Percentiles rank a stretch among this genome's conserved stretches.
phyloP scores from a whole-genome alignment of 2,888 invertebrate species.

The Hermaeophaga mercurialis region DNA sequence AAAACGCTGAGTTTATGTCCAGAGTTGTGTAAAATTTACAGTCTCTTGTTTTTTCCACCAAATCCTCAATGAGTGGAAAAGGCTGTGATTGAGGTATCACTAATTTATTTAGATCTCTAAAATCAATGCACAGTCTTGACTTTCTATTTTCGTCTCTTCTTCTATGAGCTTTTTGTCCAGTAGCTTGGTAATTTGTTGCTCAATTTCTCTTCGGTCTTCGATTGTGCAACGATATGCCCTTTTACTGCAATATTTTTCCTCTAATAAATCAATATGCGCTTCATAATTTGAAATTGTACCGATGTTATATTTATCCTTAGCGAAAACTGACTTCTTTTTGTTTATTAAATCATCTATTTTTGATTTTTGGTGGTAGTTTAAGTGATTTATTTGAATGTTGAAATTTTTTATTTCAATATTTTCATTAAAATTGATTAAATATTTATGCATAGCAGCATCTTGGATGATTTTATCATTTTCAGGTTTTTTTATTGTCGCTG shows the following conservation, averaged over 20 bases:
- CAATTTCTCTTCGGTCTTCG: not conserved
- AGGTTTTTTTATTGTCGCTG: not conserved
- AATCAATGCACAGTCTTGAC: no score
- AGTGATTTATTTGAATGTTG: slow-evolving; percentile 23
- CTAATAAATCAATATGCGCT: slow-evolving; percentile 29
- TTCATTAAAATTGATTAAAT: not conserved
- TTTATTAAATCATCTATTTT: slow-evolving; percentile 29
- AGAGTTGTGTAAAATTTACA: no score
- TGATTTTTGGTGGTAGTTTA: slow-evolving; percentile 16
- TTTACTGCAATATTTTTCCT: slow-evolving; percentile 21
- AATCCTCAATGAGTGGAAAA: slow-evolving; percentile 1
- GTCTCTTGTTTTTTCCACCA: slow-evolving; percentile 17
- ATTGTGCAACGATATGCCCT: slow-evolving; percentile 7
- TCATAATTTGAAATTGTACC: slow-evolving; percentile 31
- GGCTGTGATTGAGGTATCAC: no score
- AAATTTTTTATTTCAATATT: not conserved
- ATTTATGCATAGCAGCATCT: no score
- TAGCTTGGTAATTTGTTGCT: not conserved
- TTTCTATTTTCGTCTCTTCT: not conserved
- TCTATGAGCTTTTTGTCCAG: not conserved
- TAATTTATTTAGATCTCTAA: no score
- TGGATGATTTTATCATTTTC: not conserved
- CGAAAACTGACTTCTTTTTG: slow-evolving; percentile 30
- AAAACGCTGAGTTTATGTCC: slow-evolving; percentile 19
- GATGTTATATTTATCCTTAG: slow-evolving; percentile 34